Evolutionary conservation across 2,797 vertebrate genomes (phyloP).

Genomic region (Platalea minor): DNA sequence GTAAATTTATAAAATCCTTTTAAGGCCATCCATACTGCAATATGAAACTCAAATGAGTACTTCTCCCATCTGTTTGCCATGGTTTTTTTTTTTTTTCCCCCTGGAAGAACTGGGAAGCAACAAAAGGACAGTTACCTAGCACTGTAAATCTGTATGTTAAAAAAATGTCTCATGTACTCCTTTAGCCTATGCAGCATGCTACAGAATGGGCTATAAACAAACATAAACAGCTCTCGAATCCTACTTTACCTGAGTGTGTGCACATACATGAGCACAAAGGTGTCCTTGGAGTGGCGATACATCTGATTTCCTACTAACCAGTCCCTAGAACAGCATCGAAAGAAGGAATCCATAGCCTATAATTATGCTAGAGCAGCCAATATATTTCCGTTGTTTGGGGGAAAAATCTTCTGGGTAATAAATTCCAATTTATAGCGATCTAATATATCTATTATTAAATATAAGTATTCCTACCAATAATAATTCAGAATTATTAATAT

Average conservation of each 20-base stretch:
- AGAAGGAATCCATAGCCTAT: neutral
- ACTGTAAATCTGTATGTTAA: neutral
- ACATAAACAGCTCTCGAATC: neutral
- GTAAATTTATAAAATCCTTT: constrained; percentile 69
- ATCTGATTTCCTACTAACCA: neutral
- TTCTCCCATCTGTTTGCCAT: constrained; percentile 1
- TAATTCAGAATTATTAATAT: neutral
- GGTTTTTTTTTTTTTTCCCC: neutral
- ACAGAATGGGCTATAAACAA: neutral
- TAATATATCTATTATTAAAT: neutral
- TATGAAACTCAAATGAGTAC: constrained; percentile 56
- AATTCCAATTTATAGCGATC: neutral
- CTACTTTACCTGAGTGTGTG: neutral
- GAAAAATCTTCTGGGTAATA: neutral
- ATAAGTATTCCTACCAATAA: neutral
- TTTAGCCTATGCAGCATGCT: neutral
- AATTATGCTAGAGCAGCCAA: neutral
- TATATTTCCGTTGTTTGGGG: neutral
- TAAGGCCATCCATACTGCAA: constrained; percentile 20
- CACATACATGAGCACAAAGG: neutral
- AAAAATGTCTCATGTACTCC: neutral
- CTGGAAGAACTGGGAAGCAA: neutral
- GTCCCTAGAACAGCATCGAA: neutral
- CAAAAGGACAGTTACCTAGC: constrained; percentile 11
- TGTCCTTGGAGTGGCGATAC: neutral